Base-by-base conservation (phyloP, 2,113 vertebrate genomes). In the Gopherus evgoodei region DNA sequence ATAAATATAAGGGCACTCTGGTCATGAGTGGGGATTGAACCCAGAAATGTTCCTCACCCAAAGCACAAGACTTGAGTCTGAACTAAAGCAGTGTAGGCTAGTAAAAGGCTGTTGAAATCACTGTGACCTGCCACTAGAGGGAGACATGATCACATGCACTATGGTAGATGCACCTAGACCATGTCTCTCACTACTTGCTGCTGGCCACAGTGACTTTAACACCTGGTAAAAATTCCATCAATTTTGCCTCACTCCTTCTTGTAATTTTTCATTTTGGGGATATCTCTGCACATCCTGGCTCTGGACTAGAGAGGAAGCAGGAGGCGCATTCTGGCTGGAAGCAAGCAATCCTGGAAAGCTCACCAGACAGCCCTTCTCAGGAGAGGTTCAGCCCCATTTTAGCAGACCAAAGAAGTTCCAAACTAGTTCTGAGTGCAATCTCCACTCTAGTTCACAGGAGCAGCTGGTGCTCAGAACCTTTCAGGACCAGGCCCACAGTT, bases 41-140 rank as follows among this genome's bases (percentile, higher is more conserved):
- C 17, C 65, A 72, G 65, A 19, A 19, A 72, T 38, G 65, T 38
- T n/a, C 5, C 65, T 69, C 35, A 69, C 35, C 16, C 19, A n/a
- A 72, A 35, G 17, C 19, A 38, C 62, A 72, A 19, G n/a, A 72
- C 19, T 72, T 38, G 65, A 38, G 19, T 72, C n/a, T 72, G 65
- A 72, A 38, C n/a, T 72, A 11, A 72, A 72, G 17, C 22, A 21
- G 65, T 10, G 65, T 21, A 17, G 25, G n/a, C 50, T 69, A 52
- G 35, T 47, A 47, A 27, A 78, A 47, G 42, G 72, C 72, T 78
- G 24, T 16, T 93, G 95, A 56, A 87, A 80, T 19, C 11, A 53
- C 42, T 38, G 17, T 83, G 57, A 75, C 0, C 10, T 50, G 29
- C 53, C 10, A 47, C 16, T 11, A 88, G 44, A 3, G 0, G 25